Evolutionary conservation across 1,140 invertebrate genomes (phyloP).

Genomic region (Cyphomyrmex costatus): DNA sequence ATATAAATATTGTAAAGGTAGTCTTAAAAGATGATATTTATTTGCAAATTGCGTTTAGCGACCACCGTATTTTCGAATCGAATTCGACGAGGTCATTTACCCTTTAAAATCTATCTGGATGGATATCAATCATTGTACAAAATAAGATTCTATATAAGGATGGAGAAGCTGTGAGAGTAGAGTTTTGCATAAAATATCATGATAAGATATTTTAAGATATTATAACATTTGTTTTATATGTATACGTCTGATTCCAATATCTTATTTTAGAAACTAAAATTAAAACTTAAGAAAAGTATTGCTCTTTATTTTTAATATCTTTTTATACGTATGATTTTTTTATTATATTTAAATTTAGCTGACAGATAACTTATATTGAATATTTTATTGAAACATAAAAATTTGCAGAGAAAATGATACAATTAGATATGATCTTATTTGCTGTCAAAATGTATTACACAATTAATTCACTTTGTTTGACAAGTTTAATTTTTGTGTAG

Average conservation of each 20-base stretch:
- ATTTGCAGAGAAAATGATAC: no score
- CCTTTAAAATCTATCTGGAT: neutral
- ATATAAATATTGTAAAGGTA: neutral
- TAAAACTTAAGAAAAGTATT: no score
- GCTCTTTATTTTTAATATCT: no score
- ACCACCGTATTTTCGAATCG: neutral
- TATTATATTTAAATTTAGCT: neutral
- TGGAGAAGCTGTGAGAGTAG: no score
- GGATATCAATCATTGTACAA: constrained; percentile 18
- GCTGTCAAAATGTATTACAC: neutral
- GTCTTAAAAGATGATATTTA: neutral
- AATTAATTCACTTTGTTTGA: neutral
- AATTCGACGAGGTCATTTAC: constrained; percentile 6
- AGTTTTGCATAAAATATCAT: neutral
- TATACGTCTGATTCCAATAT: neutral
- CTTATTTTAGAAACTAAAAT: neutral
- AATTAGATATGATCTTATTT: no score
- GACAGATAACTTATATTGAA: neutral
- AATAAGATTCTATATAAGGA: constrained; percentile 3
- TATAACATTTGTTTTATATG: neutral
- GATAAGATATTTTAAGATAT: neutral
- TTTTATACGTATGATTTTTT: neutral
- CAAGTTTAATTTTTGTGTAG: neutral
- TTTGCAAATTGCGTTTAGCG: neutral
- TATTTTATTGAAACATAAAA: no score